Evolutionary conservation across 2,797 vertebrate species (phyloP).

Genomic region (Mionectes olivaceus): DNA sequence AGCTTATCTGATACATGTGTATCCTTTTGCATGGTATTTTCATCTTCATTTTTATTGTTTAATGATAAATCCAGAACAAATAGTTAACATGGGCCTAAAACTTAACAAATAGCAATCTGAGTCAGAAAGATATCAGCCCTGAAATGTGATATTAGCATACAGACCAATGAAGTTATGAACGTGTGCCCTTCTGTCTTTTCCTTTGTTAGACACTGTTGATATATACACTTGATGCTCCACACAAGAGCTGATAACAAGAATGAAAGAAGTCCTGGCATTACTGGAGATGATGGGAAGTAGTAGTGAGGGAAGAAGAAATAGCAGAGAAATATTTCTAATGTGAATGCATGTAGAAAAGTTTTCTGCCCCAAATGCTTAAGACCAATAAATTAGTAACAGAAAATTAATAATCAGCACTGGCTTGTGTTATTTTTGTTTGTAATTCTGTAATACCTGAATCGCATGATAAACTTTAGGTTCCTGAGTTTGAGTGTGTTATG

Average conservation of each 20-base stretch:
- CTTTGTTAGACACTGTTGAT: not conserved
- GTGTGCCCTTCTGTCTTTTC: not conserved
- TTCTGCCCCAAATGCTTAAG: not conserved
- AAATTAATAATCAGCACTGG: not conserved
- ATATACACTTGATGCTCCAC: not conserved
- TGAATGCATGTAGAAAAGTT: not conserved
- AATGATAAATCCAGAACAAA: not conserved
- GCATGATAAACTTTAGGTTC: not conserved
- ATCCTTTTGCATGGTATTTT: not conserved
- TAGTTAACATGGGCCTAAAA: not conserved
- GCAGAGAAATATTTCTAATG: not conserved
- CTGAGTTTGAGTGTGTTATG: not conserved
- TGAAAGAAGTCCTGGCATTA: not conserved
- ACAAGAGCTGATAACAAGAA: not conserved
- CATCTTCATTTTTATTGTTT: not conserved
- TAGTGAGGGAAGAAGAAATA: not conserved
- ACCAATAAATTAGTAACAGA: not conserved
- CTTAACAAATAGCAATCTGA: not conserved
- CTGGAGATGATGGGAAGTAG: not conserved
- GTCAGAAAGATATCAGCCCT: not conserved
- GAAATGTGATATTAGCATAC: not conserved
- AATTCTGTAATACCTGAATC: not conserved
- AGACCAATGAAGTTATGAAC: not conserved
- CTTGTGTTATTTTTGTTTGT: not conserved
- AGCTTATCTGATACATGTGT: not conserved